Evolutionary conservation across 2,888 invertebrate species (phyloP), one percentile per base, ranked within the genome.

Genomic region (Diaprepes abbreviatus): DNA sequence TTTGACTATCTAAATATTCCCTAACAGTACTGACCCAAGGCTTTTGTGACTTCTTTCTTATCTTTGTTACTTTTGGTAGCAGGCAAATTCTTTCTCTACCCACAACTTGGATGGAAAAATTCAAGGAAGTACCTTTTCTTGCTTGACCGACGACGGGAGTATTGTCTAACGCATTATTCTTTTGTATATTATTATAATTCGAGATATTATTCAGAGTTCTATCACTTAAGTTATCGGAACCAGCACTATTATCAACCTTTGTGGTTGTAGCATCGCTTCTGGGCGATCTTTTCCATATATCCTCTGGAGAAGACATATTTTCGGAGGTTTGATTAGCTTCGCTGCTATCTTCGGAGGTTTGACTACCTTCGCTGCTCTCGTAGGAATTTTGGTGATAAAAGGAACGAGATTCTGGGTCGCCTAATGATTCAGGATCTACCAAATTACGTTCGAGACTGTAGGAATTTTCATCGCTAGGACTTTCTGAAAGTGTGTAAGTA

Each of bases 101-200:
- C n/a, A n/a, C n/a, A 7, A 54, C 35, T 12, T 35, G 33, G 5
- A 54, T 54, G 2, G 33, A 17, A 14, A 54, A 54, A 14, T 54
- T 54, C 0, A 35, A 19, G 3, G 52, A 9, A 9, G 33, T 9
- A 2, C 9, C 4, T 10, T 33, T 33, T 33, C 10, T 33, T 10
- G 33, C 4, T 10, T 2, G 9, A 2, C 1, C 1, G 10, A 33
- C 9, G 4, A 2, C 33, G 2, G 9, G 3, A 33, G 2, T 33
- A 10, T 33, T 10, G 9, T 33, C 7, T 33, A 33, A 2, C 9
- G 33, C 2, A 33, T 33, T 33, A 33, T 33, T 9, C 9, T 9
- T 33, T 10, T 10, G 33, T 10, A 9, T 6, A 9, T 10, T 2
- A 9, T 33, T 33, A 10, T 9, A 33, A 7, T 33, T 10, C 10